Conservation (phyloP, 2,888 invertebrate genomes). For the Incurvaria masculella region DNA sequence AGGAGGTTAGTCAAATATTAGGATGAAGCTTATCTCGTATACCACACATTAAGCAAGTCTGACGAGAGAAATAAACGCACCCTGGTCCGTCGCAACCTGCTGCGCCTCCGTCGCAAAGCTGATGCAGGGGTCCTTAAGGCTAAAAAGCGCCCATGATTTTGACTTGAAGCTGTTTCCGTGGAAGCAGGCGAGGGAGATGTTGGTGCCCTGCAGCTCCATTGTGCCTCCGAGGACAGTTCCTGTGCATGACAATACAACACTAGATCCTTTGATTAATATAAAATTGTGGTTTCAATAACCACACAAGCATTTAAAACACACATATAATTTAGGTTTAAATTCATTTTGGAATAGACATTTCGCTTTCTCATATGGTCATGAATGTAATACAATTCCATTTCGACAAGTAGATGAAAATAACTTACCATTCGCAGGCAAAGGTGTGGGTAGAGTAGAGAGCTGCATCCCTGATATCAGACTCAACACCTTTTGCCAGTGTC, state of each 20-base stretch:
- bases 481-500: constrained; percentile 93
- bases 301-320: too few species aligned
- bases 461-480: constrained; percentile 77
- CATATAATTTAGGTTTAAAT: too few species aligned
- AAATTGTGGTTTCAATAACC: too few species aligned
- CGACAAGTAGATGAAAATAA: too few species aligned
- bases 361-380: too few species aligned
- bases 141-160: constrained; percentile 95
- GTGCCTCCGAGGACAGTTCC: constrained; percentile 86
- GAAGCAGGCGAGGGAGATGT: constrained; percentile 94
- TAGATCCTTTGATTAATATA: too few species aligned
- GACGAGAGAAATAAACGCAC: constrained; percentile 29
- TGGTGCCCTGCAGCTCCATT: constrained; percentile 83
- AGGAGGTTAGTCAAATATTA: too few species aligned
- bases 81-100: constrained; percentile 68
- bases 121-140: constrained; percentile 87
- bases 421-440: constrained; percentile 59
- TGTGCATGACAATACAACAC: too few species aligned
- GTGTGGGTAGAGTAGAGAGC: constrained; percentile 67
- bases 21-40: too few species aligned
- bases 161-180: constrained; percentile 96
- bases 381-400: too few species aligned
- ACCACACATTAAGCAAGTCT: too few species aligned
- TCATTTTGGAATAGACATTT: too few species aligned
- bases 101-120: constrained; percentile 93